phyloP scores from a whole-genome alignment of 2,888 invertebrate species.

The Andrena bicolor region DNA sequence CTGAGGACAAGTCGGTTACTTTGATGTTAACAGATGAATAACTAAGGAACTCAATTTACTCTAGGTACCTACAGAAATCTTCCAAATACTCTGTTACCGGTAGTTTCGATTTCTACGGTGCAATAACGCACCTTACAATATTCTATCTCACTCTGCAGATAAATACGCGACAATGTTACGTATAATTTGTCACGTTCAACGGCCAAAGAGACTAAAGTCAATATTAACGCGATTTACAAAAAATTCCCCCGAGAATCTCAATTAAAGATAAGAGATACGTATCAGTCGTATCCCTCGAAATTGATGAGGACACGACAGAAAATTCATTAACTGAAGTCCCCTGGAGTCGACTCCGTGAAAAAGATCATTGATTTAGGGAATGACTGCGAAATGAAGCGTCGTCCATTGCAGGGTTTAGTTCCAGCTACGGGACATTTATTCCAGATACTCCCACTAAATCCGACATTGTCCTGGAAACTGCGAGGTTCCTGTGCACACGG shows the following conservation, averaged over 20 bases:
- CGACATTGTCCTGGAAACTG: conserved; percentile 52
- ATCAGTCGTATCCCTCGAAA: neutral
- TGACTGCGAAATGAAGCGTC: conserved; percentile 50
- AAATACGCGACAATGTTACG: too few relatives aligned
- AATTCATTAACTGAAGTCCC: conserved; percentile 40
- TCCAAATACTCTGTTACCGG: too few relatives aligned
- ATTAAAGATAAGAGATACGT: neutral
- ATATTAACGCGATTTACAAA: neutral
- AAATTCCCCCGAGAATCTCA: neutral
- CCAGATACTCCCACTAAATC: conserved; percentile 51
- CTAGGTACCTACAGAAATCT: too few relatives aligned
- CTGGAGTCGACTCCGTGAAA: conserved; percentile 18
- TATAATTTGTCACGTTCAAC: too few relatives aligned
- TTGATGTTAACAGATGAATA: too few relatives aligned
- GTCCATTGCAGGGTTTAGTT: conserved; percentile 46
- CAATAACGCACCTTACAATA: too few relatives aligned
- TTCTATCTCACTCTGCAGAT: too few relatives aligned
- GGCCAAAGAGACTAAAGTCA: too few relatives aligned
- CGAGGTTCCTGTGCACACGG: conserved; percentile 20
- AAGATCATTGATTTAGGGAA: conserved; percentile 42
- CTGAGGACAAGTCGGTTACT: too few relatives aligned
- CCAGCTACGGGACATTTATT: conserved; percentile 54
- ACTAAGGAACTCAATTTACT: too few relatives aligned
- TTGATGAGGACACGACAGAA: neutral
- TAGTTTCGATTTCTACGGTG: too few relatives aligned